Evolutionary conservation across 1,140 invertebrate genomes (phyloP).

Genomic region (Lepidurus arcticus): DNA sequence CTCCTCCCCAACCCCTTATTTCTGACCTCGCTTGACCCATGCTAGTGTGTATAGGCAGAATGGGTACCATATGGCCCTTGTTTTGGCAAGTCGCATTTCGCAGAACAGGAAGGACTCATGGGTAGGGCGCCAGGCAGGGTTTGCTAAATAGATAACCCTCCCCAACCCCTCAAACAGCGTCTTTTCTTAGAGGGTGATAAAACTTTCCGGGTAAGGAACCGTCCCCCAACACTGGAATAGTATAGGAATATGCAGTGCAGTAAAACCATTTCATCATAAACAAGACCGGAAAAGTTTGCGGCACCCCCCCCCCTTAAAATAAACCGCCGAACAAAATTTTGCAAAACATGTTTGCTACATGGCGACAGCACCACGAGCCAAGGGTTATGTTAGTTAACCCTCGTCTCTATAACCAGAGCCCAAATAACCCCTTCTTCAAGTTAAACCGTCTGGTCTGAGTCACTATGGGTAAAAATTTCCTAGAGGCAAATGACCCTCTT

Average conservation of each 20-base stretch:
- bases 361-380: background rate
- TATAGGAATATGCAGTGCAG: background rate
- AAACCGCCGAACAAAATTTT: background rate
- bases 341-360: slow-evolving; percentile 12
- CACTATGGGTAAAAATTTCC: no score
- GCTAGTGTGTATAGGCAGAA: background rate
- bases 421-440: background rate
- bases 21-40: background rate
- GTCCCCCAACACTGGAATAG: background rate
- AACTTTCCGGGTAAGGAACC: background rate
- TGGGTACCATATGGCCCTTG: background rate
- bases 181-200: background rate
- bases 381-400: background rate
- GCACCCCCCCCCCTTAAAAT: background rate
- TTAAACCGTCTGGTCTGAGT: background rate
- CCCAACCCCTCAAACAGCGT: background rate
- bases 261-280: background rate
- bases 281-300: background rate
- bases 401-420: background rate
- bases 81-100: background rate
- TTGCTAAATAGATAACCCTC: slow-evolving; percentile 2
- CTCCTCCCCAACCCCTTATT: background rate
- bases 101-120: background rate
- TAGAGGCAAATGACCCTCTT: no score
- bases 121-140: background rate